A percentile compares a stretch with the other conserved stretches of the same genome.
These are phyloP conservation scores for Atrina japonica DNA, from an alignment of 2,888 invertebrate species.

Conservation along the genomic window DNA sequence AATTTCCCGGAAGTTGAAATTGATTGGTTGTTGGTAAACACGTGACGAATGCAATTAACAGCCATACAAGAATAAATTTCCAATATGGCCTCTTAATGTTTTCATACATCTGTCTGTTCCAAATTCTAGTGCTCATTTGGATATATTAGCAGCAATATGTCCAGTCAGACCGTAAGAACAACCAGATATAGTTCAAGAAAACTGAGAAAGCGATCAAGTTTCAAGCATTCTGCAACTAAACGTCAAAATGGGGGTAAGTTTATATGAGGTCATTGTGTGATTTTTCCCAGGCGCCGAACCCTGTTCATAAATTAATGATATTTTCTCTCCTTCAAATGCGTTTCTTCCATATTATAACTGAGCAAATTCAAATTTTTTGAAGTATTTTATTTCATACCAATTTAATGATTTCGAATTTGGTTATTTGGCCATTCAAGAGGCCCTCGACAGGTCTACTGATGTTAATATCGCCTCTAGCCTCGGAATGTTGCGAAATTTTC, in stretches of 20 bases:
- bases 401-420: too few species aligned
- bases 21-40: slow-evolving; percentile 52
- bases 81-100: slow-evolving; percentile 71
- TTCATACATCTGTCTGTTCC: slow-evolving; percentile 3
- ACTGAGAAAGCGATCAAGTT: slow-evolving; percentile 49
- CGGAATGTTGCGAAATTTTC: too few species aligned
- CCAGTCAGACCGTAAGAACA: slow-evolving; percentile 63
- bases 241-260: slow-evolving; percentile 42
- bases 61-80: slow-evolving; percentile 65
- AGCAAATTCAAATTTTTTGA: too few species aligned
- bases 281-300: too few species aligned
- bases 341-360: too few species aligned
- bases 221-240: slow-evolving; percentile 32
- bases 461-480: too few species aligned
- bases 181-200: slow-evolving; percentile 70
- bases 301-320: too few species aligned
- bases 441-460: too few species aligned
- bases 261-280: slow-evolving; percentile 41
- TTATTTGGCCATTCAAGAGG: too few species aligned
- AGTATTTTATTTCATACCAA: too few species aligned
- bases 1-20: slow-evolving; percentile 40
- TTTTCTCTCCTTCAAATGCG: too few species aligned
- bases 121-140: slow-evolving; percentile 25
- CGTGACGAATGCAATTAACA: slow-evolving; percentile 61
- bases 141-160: slow-evolving; percentile 62